phyloP scores from a whole-genome alignment of 1,140 invertebrate genomes.

The Bombyx mori region DNA sequence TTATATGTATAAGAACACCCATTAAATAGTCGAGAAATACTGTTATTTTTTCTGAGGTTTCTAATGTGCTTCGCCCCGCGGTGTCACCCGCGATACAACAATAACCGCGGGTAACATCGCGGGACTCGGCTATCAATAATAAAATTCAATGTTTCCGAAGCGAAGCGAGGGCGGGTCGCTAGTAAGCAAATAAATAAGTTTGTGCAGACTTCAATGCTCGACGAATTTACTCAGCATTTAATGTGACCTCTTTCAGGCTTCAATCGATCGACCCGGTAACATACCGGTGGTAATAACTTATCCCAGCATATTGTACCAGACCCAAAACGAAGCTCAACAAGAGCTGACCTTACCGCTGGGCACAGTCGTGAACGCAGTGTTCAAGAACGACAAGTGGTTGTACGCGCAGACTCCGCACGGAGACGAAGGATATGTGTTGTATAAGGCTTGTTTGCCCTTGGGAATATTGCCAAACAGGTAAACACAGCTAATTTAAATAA shows the following conservation, averaged over 20 bases:
- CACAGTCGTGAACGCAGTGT: constrained; percentile 87
- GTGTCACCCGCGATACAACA: no score
- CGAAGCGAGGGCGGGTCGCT: no score
- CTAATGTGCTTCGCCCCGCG: no score
- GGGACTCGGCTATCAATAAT: no score
- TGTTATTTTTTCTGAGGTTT: no score
- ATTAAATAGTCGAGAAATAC: no score
- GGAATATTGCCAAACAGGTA: constrained; percentile 75
- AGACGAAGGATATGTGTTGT: constrained; percentile 84
- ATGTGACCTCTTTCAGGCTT: constrained; percentile 69
- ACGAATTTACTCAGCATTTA: neutral
- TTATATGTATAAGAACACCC: no score
- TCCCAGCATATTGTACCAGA: constrained; percentile 82
- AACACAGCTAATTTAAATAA: neutral
- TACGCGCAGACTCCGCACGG: constrained; percentile 86
- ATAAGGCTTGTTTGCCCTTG: constrained; percentile 80
- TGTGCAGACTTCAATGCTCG: neutral
- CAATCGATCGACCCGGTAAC: constrained; percentile 81
- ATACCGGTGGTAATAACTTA: constrained; percentile 85
- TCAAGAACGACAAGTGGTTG: constrained; percentile 86
- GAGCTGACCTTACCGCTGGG: constrained; percentile 82
- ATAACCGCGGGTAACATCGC: no score
- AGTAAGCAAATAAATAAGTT: no score
- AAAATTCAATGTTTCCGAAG: no score
- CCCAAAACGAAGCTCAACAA: constrained; percentile 77